Conservation (phyloP, 2,113 vertebrate species). For the Lasiurus cinereus region DNA sequence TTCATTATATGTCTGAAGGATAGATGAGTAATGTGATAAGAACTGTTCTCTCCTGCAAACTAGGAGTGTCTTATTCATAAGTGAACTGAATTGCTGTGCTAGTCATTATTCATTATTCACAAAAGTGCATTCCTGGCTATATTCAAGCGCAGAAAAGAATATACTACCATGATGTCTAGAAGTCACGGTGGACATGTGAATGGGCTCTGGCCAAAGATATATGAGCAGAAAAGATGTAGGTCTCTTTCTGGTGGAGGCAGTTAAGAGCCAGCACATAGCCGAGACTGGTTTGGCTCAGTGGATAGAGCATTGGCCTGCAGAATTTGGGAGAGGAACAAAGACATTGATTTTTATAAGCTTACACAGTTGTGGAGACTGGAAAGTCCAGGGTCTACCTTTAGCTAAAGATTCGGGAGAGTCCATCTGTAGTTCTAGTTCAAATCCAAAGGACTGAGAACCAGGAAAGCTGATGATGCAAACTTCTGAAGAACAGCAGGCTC, state of each 20-base stretch:
- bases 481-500: not conserved
- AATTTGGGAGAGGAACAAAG: not conserved
- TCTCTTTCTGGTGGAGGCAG: not conserved
- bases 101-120: constrained; percentile 8
- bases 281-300: too few relatives aligned
- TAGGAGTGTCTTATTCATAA: not conserved
- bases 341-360: not conserved
- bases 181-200: not conserved
- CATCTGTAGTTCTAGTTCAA: not conserved
- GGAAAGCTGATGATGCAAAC: not conserved
- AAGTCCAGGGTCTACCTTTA: not conserved
- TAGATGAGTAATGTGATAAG: not conserved
- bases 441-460: not conserved
- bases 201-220: not conserved
- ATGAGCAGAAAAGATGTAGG: not conserved
- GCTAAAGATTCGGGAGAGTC: not conserved
- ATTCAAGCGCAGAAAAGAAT: not conserved
- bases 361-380: not conserved
- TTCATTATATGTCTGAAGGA: not conserved
- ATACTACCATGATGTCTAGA: not conserved
- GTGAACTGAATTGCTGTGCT: not conserved
- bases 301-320: too few relatives aligned
- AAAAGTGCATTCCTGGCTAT: not conserved
- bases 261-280: not conserved
- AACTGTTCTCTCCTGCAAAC: not conserved